phyloP scores from a whole-genome alignment of 30 jellyfish, hydroid and myxozoan genomes.

The Turritopsis rubra region DNA sequence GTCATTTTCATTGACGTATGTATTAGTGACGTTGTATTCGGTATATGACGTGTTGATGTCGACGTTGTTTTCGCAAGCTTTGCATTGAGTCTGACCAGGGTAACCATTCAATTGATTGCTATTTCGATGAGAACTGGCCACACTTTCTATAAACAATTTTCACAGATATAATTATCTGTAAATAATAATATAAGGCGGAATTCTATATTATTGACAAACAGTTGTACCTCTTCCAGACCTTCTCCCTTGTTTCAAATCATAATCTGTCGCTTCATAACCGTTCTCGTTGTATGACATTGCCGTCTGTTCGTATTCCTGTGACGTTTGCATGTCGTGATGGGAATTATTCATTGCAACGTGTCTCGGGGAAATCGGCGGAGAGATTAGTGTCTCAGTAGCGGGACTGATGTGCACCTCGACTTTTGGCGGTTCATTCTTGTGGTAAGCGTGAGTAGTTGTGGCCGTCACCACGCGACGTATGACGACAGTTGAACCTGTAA shows the following conservation, averaged over 20 bases:
- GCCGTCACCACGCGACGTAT: slow-evolving; percentile 18
- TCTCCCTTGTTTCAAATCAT: neutral
- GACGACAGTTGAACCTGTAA: slow-evolving; percentile 27
- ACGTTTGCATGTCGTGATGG: neutral
- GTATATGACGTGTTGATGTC: neutral
- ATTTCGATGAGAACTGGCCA: neutral
- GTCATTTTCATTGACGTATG: neutral
- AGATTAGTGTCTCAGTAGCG: slow-evolving; percentile 29
- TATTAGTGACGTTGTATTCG: neutral
- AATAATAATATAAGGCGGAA: too few species aligned
- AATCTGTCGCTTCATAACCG: neutral
- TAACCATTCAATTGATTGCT: neutral
- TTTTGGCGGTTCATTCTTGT: slow-evolving; percentile 27
- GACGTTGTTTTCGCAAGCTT: neutral
- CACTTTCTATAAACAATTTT: neutral
- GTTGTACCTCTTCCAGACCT: neutral
- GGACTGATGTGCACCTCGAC: slow-evolving; percentile 39
- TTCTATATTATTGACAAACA: too few species aligned
- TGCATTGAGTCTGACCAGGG: neutral
- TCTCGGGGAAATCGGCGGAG: slow-evolving; percentile 22
- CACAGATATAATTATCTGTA: neutral
- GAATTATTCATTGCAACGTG: neutral
- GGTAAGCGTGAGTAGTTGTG: slow-evolving; percentile 14
- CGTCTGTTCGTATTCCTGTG: neutral
- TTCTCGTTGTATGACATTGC: neutral